Conservation (phyloP, 2,888 invertebrate genomes). For the Leucophora obtusa region DNA sequence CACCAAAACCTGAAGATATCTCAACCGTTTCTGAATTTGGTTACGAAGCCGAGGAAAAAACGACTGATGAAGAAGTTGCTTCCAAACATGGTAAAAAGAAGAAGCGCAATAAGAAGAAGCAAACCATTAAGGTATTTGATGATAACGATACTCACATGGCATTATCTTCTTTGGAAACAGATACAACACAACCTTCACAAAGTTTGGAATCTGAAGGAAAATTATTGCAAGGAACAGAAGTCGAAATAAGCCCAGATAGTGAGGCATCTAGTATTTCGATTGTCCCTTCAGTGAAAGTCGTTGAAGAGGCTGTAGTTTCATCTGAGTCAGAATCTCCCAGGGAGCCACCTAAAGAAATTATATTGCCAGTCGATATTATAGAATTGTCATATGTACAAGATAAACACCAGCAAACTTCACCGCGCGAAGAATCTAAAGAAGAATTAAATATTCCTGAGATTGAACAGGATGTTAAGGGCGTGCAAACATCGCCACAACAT, state of each 20-base stretch:
- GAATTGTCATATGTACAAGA: conserved; percentile 76
- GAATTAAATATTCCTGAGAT: conserved; percentile 60
- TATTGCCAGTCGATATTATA: conserved; percentile 77
- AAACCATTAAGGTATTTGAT: conserved; percentile 79
- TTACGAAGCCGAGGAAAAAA: conserved; percentile 85
- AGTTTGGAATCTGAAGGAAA: conserved; percentile 71
- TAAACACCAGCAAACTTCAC: conserved; percentile 82
- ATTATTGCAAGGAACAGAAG: conserved; percentile 73
- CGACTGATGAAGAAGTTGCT: conserved; percentile 79
- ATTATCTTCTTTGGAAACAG: conserved; percentile 78
- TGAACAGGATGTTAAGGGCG: conserved; percentile 73
- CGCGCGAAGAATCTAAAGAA: conserved; percentile 69
- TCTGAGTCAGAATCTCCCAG: conserved; percentile 81
- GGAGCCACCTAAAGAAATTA: conserved; percentile 81
- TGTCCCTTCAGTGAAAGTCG: conserved; percentile 82
- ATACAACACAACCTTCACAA: conserved; percentile 73
- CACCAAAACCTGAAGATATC: conserved; percentile 43
- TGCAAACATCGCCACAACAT: conserved; percentile 79
- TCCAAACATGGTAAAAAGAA: conserved; percentile 72
- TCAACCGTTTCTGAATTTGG: conserved; percentile 77
- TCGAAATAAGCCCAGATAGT: conserved; percentile 78
- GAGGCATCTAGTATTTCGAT: conserved; percentile 79
- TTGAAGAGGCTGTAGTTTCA: conserved; percentile 83
- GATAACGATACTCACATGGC: conserved; percentile 80
- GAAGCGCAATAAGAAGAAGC: conserved; percentile 80